Conservation (phyloP, 1,140 invertebrate species). For the Hylaeus volcanicus region DNA sequence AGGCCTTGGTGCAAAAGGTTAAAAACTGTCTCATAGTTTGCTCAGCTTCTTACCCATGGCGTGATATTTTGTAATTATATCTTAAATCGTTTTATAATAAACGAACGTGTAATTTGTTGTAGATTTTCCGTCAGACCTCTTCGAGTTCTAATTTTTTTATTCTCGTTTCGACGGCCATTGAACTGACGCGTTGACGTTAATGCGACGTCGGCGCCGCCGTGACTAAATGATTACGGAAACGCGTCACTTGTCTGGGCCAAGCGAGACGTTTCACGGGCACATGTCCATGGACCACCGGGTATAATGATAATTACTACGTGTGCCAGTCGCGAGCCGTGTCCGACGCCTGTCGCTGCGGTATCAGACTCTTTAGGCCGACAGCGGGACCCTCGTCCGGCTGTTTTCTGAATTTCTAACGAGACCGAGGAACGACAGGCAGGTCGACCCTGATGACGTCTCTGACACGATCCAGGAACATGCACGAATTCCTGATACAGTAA, state of each 20-base stretch:
- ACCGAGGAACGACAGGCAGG: neutral
- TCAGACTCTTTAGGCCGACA: constrained; percentile 30
- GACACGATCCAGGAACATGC: neutral
- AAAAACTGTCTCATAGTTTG: too few species aligned
- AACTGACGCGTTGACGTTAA: constrained; percentile 4
- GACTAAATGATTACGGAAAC: constrained; percentile 28
- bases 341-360: constrained; percentile 43
- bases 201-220: constrained; percentile 17
- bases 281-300: constrained; percentile 41
- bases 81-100: too few species aligned
- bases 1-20: too few species aligned
- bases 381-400: neutral
- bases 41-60: too few species aligned
- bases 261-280: constrained; percentile 8
- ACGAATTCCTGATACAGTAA: neutral
- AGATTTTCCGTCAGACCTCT: neutral
- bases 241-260: neutral
- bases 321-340: constrained; percentile 16
- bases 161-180: neutral
- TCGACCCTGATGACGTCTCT: neutral
- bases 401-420: neutral
- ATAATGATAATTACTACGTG: constrained; percentile 56
- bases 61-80: too few species aligned
- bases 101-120: too few species aligned
- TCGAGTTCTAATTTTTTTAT: too few species aligned